A percentile compares a stretch with the other conserved stretches of the same genome.
Evolutionary conservation across 2,797 vertebrate species (phyloP).

Genomic region (Stomatorhinus walkeri): DNA sequence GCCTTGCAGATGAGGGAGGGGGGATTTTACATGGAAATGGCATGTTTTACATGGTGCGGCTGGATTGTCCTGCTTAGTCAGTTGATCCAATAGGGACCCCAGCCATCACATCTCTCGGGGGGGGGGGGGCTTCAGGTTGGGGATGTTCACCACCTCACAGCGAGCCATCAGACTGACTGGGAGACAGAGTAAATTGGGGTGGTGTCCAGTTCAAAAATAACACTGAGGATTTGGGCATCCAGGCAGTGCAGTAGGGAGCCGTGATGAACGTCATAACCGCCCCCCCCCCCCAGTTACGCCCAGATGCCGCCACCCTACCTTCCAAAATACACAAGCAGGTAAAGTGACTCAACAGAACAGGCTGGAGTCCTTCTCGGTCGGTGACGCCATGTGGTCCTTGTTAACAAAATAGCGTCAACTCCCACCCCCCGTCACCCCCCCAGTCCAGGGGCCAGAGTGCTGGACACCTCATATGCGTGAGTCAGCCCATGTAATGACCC

Average conservation of each 20-base stretch:
- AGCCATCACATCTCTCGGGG: conserved; percentile 30
- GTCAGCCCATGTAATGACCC: conserved; percentile 40
- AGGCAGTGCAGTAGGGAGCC: neutral
- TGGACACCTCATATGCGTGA: conserved; percentile 26
- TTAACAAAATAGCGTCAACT: neutral
- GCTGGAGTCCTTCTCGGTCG: neutral
- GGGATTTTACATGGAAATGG: conserved; percentile 25
- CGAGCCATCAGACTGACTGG: neutral
- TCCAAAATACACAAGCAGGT: neutral
- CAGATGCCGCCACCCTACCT: neutral
- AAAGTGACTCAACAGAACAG: neutral
- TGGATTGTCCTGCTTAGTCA: conserved; percentile 32
- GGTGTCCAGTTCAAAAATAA: neutral
- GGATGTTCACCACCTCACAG: conserved; percentile 13
- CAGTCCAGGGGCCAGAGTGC: neutral
- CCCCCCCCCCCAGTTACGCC: neutral
- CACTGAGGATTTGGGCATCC: neutral
- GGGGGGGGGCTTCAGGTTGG: conserved; percentile 34
- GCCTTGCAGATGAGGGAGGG: neutral
- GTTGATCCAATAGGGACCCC: conserved; percentile 15
- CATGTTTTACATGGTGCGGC: conserved; percentile 35
- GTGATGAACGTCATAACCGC: neutral
- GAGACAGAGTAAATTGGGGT: neutral
- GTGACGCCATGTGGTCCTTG: neutral
- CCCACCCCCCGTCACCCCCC: neutral